These are phyloP conservation scores for Nesogale talazaci DNA, from an alignment of 2,113 vertebrate genomes.

Conservation along the genomic window DNA sequence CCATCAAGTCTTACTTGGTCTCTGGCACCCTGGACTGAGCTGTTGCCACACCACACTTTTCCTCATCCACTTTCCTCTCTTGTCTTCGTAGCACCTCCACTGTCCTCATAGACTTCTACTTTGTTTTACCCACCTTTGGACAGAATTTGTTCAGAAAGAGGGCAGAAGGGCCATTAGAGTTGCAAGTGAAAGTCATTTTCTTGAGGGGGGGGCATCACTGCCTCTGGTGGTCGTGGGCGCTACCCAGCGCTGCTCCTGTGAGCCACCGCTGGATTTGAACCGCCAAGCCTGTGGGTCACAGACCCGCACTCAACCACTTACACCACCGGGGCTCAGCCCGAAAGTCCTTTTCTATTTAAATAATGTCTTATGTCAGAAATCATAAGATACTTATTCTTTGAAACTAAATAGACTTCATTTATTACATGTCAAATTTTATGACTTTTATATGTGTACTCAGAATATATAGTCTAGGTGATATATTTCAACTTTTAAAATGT, in stretches of 20 bases:
- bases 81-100: not conserved
- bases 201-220: too few relatives aligned
- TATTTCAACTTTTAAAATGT: not conserved
- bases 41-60: not conserved
- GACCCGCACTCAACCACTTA: too few relatives aligned
- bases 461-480: not conserved
- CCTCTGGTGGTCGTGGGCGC: too few relatives aligned
- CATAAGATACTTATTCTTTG: constrained; percentile 8
- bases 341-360: not conserved
- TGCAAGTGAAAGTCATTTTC: constrained; percentile 4
- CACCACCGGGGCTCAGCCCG: too few relatives aligned
- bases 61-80: not conserved
- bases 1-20: too few relatives aligned
- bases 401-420: constrained; percentile 5
- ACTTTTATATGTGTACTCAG: not conserved
- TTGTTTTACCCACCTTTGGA: not conserved
- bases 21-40: not conserved
- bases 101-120: not conserved
- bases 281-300: too few relatives aligned
- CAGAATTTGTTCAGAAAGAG: constrained; percentile 6
- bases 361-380: not conserved
- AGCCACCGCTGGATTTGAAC: too few relatives aligned
- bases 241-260: too few relatives aligned
- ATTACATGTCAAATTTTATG: not conserved
- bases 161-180: not conserved